Conservation (phyloP, 2,888 invertebrate species). For the Caenorhabditis zanzibari region DNA sequence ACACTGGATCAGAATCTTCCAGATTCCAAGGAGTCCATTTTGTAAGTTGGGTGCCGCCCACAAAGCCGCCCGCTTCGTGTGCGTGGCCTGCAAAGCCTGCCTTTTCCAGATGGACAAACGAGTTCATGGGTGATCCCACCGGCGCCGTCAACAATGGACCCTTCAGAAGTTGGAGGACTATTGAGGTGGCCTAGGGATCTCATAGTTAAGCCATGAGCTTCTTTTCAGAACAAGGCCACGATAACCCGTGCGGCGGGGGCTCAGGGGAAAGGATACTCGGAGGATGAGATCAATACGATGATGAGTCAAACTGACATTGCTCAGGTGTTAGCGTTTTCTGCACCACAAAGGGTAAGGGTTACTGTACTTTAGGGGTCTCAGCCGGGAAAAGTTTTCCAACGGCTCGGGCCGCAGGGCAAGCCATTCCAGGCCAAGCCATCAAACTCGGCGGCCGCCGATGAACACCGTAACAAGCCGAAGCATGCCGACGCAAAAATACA, state of each 20-base stretch:
- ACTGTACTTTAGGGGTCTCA: too few relatives aligned
- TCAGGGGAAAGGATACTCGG: slow-evolving; percentile 73
- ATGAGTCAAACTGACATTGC: slow-evolving; percentile 70
- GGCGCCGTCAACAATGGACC: slow-evolving; percentile 83
- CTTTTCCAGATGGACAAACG: slow-evolving; percentile 62
- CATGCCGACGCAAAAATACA: too few relatives aligned
- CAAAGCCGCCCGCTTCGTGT: too few relatives aligned
- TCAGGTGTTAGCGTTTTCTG: slow-evolving; percentile 77
- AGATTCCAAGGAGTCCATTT: slow-evolving; percentile 77
- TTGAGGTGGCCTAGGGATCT: slow-evolving; percentile 63
- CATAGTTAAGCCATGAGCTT: background rate
- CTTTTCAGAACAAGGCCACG: slow-evolving; percentile 65
- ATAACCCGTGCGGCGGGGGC: slow-evolving; percentile 74
- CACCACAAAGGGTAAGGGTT: slow-evolving; percentile 72
- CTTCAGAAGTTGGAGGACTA: slow-evolving; percentile 81
- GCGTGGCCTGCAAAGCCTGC: background rate
- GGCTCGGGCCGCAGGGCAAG: too few relatives aligned
- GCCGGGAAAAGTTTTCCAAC: too few relatives aligned
- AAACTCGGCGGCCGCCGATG: too few relatives aligned
- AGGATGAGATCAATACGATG: slow-evolving; percentile 71
- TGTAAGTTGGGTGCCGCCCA: too few relatives aligned
- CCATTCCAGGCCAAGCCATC: too few relatives aligned
- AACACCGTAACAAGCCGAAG: too few relatives aligned
- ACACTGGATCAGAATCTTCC: slow-evolving; percentile 82
- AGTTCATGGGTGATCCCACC: slow-evolving; percentile 75